Conservation (phyloP, 2,888 invertebrate genomes). For the Torymus tubicola region DNA sequence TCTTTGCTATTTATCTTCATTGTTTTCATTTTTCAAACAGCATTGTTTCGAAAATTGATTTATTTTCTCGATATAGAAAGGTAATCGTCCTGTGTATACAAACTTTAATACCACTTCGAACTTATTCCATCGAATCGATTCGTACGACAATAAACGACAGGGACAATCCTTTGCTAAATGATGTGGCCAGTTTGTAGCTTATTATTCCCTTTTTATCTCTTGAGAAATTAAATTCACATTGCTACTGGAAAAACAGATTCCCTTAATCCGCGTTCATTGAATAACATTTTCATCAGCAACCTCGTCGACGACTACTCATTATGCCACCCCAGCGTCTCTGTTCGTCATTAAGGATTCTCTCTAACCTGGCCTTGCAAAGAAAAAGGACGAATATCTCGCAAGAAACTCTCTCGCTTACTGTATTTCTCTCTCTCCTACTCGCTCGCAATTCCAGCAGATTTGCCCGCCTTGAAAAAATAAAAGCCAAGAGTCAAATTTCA, state of each 20-base stretch:
- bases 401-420: background rate
- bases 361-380: background rate
- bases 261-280: background rate
- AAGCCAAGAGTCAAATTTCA: constrained; percentile 45
- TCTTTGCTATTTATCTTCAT: constrained; percentile 21
- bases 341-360: constrained; percentile 7
- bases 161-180: no score
- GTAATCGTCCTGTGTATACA: background rate
- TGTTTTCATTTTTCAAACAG: constrained; percentile 9
- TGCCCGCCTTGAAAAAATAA: constrained; percentile 16
- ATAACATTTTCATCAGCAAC: background rate
- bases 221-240: no score
- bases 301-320: background rate
- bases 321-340: background rate
- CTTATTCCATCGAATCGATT: no score
- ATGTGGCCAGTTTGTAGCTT: no score
- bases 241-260: background rate
- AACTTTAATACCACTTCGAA: no score
- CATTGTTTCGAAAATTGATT: constrained; percentile 22
- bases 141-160: no score
- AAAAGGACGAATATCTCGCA: constrained; percentile 5
- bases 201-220: no score
- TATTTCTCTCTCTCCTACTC: background rate
- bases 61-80: background rate
- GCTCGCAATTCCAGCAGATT: constrained; percentile 31